These are phyloP conservation scores for Tinea semifulvella DNA, from an alignment of 2,888 invertebrate genomes.

Conservation along the genomic window DNA sequence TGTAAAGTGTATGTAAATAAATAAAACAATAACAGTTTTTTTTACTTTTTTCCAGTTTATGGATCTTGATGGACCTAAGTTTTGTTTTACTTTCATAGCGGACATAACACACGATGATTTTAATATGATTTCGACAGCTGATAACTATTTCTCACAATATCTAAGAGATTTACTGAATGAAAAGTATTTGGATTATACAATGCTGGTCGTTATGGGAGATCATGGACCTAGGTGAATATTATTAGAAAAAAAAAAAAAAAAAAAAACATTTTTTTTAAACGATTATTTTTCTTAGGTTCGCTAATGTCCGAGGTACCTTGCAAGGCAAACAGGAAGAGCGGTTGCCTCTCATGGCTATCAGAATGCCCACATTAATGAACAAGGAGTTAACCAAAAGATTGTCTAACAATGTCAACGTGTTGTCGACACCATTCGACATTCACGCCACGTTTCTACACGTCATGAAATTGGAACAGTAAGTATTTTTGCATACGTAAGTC, in stretches of 20 bases:
- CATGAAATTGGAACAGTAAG: constrained; percentile 51
- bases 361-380: constrained; percentile 79
- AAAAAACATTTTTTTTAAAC: no score
- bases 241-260: no score
- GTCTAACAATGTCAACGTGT: constrained; percentile 71
- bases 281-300: constrained; percentile 76
- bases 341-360: constrained; percentile 84
- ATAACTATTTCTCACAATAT: constrained; percentile 75
- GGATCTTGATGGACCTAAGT: constrained; percentile 65
- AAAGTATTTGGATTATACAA: constrained; percentile 77
- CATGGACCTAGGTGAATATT: constrained; percentile 87
- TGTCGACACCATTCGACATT: constrained; percentile 91
- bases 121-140: constrained; percentile 80
- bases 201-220: constrained; percentile 91
- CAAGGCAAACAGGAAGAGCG: constrained; percentile 95
- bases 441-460: constrained; percentile 81
- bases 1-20: no score
- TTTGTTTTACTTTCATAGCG: constrained; percentile 87
- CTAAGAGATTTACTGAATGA: constrained; percentile 68
- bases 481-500: no score
- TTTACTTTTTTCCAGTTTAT: constrained; percentile 35
- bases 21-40: background rate
- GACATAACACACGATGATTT: constrained; percentile 90
- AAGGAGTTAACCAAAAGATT: no score
- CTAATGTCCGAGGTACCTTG: constrained; percentile 80